A percentile compares a stretch with the other conserved stretches of the same genome.
These are phyloP conservation scores for Periphyllus acericola DNA, from an alignment of 2,888 invertebrate species.

Conservation along the genomic window DNA sequence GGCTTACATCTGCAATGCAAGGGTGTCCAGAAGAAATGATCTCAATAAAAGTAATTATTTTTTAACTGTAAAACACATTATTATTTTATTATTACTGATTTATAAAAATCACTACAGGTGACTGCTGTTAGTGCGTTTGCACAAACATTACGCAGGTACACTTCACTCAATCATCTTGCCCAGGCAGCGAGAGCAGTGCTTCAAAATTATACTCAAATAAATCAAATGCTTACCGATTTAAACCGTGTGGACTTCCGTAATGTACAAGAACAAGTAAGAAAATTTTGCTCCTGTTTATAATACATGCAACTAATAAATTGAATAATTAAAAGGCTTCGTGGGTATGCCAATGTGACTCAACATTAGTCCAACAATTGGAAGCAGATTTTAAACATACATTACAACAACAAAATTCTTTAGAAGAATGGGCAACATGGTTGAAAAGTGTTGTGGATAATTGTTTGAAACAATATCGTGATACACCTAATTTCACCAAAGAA, in stretches of 20 bases:
- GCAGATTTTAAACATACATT: conserved; percentile 90
- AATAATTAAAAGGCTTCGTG: conserved; percentile 81
- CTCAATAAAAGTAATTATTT: conserved; percentile 77
- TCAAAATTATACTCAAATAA: conserved; percentile 93
- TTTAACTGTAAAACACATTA: neutral
- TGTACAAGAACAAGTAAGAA: conserved; percentile 81
- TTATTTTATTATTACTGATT: conserved; percentile 1
- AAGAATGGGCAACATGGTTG: conserved; percentile 98
- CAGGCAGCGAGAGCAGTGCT: conserved; percentile 95
- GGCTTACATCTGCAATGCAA: conserved; percentile 83
- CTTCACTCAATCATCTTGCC: conserved; percentile 96
- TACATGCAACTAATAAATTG: neutral
- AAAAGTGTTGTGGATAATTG: conserved; percentile 92
- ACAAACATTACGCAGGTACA: conserved; percentile 93
- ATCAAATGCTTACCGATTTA: conserved; percentile 95
- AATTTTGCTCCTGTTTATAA: neutral
- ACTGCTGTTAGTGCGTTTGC: conserved; percentile 90
- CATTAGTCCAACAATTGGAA: conserved; percentile 85
- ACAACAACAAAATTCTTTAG: conserved; percentile 91
- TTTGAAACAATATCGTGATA: conserved; percentile 87
- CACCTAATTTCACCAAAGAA: conserved; percentile 83
- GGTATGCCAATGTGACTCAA: conserved; percentile 95
- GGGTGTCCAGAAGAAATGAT: conserved; percentile 85
- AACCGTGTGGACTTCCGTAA: conserved; percentile 98
- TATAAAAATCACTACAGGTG: conserved; percentile 68